A percentile compares a stretch with the other conserved stretches of the same genome.
phyloP scores from a whole-genome alignment of 1,140 invertebrate species.

The Apis dorsata region DNA sequence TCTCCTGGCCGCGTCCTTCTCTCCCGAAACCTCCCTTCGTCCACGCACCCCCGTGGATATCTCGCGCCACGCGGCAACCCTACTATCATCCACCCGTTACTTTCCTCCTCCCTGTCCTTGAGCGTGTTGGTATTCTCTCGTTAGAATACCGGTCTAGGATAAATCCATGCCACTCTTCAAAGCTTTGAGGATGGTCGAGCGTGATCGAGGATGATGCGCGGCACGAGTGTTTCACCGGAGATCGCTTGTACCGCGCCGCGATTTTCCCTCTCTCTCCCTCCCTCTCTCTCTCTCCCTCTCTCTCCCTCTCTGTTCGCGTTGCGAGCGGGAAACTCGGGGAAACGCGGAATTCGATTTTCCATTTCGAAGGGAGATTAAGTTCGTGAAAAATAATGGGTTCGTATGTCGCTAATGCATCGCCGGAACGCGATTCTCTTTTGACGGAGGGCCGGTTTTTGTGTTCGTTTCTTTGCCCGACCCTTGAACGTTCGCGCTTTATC shows the following conservation, averaged over 20 bases:
- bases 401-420: constrained; percentile 32
- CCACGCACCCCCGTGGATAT: not conserved
- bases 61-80: constrained; percentile 10
- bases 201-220: constrained; percentile 42
- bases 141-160: constrained; percentile 61
- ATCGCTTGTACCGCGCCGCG: not conserved
- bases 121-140: constrained; percentile 54
- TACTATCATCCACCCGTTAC: constrained; percentile 40
- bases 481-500: constrained; percentile 30
- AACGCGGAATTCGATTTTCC: constrained; percentile 28
- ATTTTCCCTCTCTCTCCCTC: not conserved
- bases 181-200: constrained; percentile 57
- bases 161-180: constrained; percentile 57
- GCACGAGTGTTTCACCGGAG: not conserved
- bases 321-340: not conserved
- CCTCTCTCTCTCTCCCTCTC: not conserved
- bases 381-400: constrained; percentile 36
- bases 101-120: constrained; percentile 52
- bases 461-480: not conserved
- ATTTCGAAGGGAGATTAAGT: constrained; percentile 32
- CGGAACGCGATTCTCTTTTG: constrained; percentile 7
- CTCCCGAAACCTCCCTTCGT: constrained; percentile 25
- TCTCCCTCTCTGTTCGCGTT: not conserved
- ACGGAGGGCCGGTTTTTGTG: not conserved
- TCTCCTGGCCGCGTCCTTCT: constrained; percentile 41